A percentile compares a stretch with the other conserved stretches of the same genome.
Evolutionary conservation across 2,888 invertebrate species (phyloP).

Genomic region (Malthinus seriepunctatus): DNA sequence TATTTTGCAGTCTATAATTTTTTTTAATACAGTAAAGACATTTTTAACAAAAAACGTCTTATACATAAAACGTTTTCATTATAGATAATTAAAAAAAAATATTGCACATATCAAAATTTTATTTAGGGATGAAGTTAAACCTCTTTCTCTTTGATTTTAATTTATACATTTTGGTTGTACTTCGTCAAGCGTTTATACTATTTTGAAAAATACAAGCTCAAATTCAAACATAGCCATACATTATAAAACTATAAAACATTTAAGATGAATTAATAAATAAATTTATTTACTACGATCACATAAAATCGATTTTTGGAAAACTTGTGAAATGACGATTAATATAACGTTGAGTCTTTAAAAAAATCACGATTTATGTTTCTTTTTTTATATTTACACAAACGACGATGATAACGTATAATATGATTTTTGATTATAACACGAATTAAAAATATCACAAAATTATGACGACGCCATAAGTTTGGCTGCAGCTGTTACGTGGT

Average conservation of each 20-base stretch:
- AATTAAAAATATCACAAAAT: slow-evolving; percentile 31
- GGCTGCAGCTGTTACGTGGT: slow-evolving; percentile 82
- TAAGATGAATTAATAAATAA: slow-evolving; percentile 29
- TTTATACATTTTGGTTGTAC: no score
- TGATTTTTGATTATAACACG: neutral
- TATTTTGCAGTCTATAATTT: neutral
- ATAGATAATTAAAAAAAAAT: no score
- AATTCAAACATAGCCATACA: slow-evolving; percentile 5
- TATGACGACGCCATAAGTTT: slow-evolving; percentile 85
- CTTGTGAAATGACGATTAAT: no score
- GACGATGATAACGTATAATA: neutral
- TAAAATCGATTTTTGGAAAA: slow-evolving; percentile 8
- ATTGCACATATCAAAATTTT: no score
- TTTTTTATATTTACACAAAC: neutral
- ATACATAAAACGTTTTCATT: no score
- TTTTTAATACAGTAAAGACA: neutral
- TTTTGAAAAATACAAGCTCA: neutral
- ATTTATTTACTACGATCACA: slow-evolving; percentile 34
- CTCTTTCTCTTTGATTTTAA: no score
- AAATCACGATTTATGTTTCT: slow-evolving; percentile 20
- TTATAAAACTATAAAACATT: slow-evolving; percentile 5
- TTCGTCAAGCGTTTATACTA: neutral
- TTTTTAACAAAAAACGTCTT: no score
- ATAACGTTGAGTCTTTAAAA: slow-evolving; percentile 18
- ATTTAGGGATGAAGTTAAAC: no score